These are phyloP conservation scores for Rhyzopertha dominica DNA, from an alignment of 1,140 invertebrate genomes.

Conservation along the genomic window DNA sequence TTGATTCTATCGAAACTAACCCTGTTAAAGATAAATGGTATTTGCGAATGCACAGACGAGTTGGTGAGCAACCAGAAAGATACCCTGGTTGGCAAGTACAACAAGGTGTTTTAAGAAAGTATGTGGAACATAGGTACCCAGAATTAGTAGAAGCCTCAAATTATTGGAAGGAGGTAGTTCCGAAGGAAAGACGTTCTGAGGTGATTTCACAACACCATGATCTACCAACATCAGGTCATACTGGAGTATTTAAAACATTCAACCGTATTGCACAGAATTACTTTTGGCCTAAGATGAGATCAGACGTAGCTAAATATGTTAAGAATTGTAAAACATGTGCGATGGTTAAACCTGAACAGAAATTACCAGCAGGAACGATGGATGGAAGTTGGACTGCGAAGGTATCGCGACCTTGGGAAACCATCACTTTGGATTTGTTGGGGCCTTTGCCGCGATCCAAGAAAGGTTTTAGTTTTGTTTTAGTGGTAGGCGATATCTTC, in stretches of 20 bases:
- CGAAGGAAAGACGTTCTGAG: neutral
- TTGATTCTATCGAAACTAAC: neutral
- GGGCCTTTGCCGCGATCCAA: no score
- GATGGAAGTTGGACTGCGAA: no score
- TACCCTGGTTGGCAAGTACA: neutral
- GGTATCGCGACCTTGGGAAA: no score
- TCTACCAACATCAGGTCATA: conserved; percentile 18
- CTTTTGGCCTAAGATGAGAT: conserved; percentile 18
- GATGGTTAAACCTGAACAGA: no score
- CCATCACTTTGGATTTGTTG: no score
- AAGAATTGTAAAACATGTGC: no score
- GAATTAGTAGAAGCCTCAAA: neutral
- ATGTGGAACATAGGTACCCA: neutral
- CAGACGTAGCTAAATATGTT: conserved; percentile 11
- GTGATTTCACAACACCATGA: conserved; percentile 12
- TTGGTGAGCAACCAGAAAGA: neutral
- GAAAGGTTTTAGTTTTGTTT: no score
- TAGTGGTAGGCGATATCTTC: no score
- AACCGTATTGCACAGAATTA: conserved; percentile 4
- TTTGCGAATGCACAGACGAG: neutral
- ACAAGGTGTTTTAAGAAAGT: neutral
- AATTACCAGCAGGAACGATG: no score
- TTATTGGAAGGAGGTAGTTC: neutral
- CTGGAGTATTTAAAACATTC: conserved; percentile 25
- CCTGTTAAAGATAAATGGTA: conserved; percentile 6